These are phyloP conservation scores for Eulemur mongoz DNA, from an alignment of 2,797 vertebrate genomes.

Conservation along the genomic window DNA sequence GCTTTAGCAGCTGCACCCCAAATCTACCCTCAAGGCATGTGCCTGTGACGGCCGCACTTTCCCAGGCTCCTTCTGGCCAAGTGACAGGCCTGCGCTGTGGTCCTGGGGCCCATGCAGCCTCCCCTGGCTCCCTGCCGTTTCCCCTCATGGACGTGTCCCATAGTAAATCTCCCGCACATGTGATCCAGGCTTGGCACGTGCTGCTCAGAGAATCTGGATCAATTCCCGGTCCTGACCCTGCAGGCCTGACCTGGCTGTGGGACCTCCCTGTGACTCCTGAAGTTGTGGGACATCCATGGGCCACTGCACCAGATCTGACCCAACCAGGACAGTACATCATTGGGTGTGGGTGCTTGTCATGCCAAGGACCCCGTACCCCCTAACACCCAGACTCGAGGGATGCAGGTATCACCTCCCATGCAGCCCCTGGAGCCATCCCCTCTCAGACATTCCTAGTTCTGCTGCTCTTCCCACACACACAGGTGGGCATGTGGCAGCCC, in stretches of 20 bases:
- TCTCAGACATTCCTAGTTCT: not conserved
- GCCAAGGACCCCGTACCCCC: not conserved
- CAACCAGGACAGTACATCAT: too few species aligned
- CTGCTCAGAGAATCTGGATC: not conserved
- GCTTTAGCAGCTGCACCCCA: not conserved
- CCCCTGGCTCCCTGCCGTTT: not conserved
- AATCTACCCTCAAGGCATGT: not conserved
- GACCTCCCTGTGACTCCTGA: not conserved
- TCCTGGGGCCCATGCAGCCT: not conserved
- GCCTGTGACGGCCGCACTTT: fast-evolving
- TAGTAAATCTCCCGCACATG: not conserved
- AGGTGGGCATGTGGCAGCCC: not conserved
- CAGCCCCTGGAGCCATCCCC: fast-evolving
- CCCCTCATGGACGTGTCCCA: not conserved
- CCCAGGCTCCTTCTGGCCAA: not conserved
- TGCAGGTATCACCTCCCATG: not conserved
- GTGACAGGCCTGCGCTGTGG: not conserved
- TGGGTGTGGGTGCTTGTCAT: fast-evolving
- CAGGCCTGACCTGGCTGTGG: not conserved
- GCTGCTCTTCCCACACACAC: not conserved
- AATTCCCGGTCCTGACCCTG: not conserved
- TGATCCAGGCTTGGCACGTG: not conserved
- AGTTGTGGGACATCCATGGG: not conserved
- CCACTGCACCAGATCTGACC: not conserved
- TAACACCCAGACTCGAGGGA: not conserved